Evolutionary conservation across 2,797 vertebrate species (phyloP), one percentile per base, ranked within the genome.

Genomic region (Urocyon cinereoargenteus): DNA sequence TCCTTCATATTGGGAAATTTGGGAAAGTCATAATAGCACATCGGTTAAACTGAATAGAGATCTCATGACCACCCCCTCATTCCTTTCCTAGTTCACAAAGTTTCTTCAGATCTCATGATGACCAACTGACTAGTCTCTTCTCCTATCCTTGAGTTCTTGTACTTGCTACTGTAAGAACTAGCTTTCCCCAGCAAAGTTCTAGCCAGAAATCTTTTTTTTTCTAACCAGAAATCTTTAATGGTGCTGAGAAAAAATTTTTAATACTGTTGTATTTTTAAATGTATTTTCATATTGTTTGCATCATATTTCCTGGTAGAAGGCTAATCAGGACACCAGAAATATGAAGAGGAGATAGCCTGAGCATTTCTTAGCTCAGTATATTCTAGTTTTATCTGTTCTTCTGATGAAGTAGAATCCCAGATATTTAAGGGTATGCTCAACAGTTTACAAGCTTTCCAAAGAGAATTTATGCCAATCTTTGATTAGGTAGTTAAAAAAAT

Each of bases 331-430:
- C 3, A 55, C 28, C 11, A 45, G 59, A 90, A 92, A 85, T 34
- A 72, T 85, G 40, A 59, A 10, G 15, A 89, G 18, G 36, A 45
- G 8, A 8, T 70, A 79, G 18, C 40, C 45, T 95, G 24, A 88
- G n/a, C 16, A 82, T 72, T 86, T 40, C 59, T 70, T 61, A 90
- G 51, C n/a, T 86, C 72, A 55, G 36, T 34, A 34, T n/a, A 83
- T 95, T 95, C 40, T 51, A 49, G 72, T 36, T 84, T 70, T 68
- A 86, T 64, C 88, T 97, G 73, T 70, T 97, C 75, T 93, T 91
- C 78, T 88, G 91, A 73, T 73, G 61, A 94, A 18, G 45, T 61
- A 24, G 66, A 87, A 78, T 79, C 64, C 21, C 51, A 95, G 68
- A 91, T 91, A 83, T 79, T 94, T 51, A 86, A n/a, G 22, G 26